Evolutionary conservation across 30 jellyfish, hydroid and myxozoan species (phyloP).

Genomic region (Hydra vulgaris): DNA sequence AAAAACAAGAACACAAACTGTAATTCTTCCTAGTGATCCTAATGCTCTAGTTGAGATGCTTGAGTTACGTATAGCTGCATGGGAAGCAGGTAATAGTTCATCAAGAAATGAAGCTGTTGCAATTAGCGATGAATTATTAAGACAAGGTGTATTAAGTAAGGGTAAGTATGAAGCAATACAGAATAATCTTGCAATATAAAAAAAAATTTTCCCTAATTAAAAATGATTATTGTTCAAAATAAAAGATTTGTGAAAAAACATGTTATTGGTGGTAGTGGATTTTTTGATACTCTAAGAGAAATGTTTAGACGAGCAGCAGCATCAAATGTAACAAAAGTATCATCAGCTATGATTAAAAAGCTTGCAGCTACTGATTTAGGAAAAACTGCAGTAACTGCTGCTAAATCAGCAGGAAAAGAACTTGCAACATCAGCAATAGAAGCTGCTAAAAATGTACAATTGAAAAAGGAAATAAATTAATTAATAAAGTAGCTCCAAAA

Average conservation of each 20-base stretch:
- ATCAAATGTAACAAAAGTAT: background rate
- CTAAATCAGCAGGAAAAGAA: background rate
- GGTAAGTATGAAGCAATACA: too few relatives aligned
- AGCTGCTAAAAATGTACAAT: background rate
- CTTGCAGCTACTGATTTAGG: background rate
- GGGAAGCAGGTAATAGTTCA: too few relatives aligned
- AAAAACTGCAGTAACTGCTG: background rate
- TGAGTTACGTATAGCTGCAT: too few relatives aligned
- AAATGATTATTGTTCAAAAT: background rate
- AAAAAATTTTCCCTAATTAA: too few relatives aligned
- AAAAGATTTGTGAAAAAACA: background rate
- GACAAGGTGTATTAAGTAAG: too few relatives aligned
- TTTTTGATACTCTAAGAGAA: background rate
- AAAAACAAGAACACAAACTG: too few relatives aligned
- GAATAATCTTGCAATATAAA: too few relatives aligned
- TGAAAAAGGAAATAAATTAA: background rate
- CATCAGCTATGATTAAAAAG: background rate
- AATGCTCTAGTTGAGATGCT: too few relatives aligned
- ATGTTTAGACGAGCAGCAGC: background rate
- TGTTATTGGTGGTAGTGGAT: background rate
- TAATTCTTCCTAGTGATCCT: too few relatives aligned
- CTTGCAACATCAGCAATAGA: background rate
- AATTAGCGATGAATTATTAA: too few relatives aligned
- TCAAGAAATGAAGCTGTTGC: too few relatives aligned
- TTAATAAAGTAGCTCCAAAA: background rate